These are phyloP conservation scores for Lycia hirtaria DNA, from an alignment of 2,888 invertebrate genomes.

Conservation along the genomic window DNA sequence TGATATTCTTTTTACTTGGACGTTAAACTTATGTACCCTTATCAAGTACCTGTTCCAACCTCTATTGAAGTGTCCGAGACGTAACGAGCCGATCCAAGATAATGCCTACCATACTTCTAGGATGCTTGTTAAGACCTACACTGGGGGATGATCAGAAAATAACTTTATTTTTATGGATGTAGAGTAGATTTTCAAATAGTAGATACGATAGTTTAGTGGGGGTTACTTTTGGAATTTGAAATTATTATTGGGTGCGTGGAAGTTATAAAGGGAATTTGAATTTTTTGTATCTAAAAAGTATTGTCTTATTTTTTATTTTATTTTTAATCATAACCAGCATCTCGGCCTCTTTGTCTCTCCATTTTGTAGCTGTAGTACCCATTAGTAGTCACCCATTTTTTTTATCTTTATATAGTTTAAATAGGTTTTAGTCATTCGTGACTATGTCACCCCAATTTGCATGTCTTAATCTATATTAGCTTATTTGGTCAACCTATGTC, in stretches of 20 bases:
- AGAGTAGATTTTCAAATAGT: conserved; percentile 8
- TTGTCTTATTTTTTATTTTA: no score
- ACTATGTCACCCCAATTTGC: no score
- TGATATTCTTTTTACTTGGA: conserved; percentile 31
- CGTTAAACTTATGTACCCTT: conserved; percentile 43
- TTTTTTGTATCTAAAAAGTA: no score
- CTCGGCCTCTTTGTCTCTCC: no score
- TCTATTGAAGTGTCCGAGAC: conserved; percentile 69
- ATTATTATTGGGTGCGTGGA: neutral
- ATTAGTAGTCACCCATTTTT: no score
- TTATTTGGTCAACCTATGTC: no score
- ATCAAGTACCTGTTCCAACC: conserved; percentile 42
- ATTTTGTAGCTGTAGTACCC: no score
- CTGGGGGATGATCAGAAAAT: neutral
- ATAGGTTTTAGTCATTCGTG: no score
- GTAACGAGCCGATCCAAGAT: conserved; percentile 72
- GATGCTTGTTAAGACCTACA: conserved; percentile 30
- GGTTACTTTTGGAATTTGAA: conserved; percentile 7
- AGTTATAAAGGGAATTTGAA: no score
- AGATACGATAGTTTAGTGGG: neutral
- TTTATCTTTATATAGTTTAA: no score
- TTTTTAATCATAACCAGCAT: no score
- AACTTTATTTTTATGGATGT: neutral
- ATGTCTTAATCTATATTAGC: no score
- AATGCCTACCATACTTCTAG: conserved; percentile 42